Percentiles rank a stretch among this genome's conserved stretches.
Evolutionary conservation across 2,888 invertebrate genomes (phyloP).

Genomic region (Altica lythri): DNA sequence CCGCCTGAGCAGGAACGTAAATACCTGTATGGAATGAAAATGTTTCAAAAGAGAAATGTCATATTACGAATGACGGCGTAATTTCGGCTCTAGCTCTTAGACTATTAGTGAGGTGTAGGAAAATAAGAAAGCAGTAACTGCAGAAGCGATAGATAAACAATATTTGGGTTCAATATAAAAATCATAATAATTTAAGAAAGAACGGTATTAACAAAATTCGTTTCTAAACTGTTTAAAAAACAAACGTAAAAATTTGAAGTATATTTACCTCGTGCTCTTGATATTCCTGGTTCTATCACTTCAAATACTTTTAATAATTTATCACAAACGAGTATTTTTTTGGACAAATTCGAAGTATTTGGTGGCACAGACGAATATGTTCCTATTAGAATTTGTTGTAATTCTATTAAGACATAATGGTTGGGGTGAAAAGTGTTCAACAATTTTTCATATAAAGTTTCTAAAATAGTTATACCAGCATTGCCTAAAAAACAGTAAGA

Average conservation of each 20-base stretch:
- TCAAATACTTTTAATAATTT: constrained; percentile 69
- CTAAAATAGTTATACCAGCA: constrained; percentile 57
- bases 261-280: constrained; percentile 71
- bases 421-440: constrained; percentile 65
- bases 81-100: no score
- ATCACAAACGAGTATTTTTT: constrained; percentile 69
- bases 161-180: no score
- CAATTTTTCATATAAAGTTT: constrained; percentile 58
- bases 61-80: no score
- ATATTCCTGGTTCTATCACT: constrained; percentile 72
- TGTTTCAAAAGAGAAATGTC: no score
- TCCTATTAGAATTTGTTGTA: constrained; percentile 72
- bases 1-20: no score
- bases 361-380: constrained; percentile 49
- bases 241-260: no score
- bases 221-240: constrained; percentile 59
- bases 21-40: no score
- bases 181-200: no score
- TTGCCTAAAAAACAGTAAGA: constrained; percentile 54
- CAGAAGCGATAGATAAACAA: no score
- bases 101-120: no score
- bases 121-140: no score
- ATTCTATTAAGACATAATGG: constrained; percentile 69
- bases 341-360: constrained; percentile 57
- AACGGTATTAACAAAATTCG: no score